Conservation (phyloP, 2,113 vertebrate genomes). For the Oncorhynchus masou region DNA sequence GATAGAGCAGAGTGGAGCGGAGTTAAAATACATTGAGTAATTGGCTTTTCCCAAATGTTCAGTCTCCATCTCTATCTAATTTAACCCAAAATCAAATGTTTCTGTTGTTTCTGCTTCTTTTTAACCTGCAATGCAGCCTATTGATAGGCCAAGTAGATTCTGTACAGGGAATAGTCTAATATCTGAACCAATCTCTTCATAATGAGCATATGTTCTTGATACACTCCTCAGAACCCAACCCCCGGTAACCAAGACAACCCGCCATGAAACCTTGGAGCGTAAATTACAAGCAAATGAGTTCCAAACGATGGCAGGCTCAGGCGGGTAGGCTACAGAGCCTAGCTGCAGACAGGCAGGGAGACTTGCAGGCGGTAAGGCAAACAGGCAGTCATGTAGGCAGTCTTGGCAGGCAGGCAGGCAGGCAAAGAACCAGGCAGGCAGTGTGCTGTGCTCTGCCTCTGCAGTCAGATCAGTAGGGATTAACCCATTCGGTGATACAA, state of each 20-base stretch:
- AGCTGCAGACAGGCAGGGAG: neutral
- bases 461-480: slow-evolving; percentile 25
- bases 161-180: neutral
- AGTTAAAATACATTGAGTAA: neutral
- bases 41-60: neutral
- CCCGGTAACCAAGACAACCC: slow-evolving; percentile 16
- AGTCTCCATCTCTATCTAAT: neutral
- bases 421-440: neutral
- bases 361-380: neutral
- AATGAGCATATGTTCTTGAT: slow-evolving; percentile 26
- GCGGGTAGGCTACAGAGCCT: too few species aligned
- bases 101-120: neutral
- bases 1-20: neutral
- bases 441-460: too few species aligned
- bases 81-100: neutral
- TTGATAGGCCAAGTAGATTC: neutral
- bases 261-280: slow-evolving; percentile 1
- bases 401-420: neutral
- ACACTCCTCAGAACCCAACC: neutral
- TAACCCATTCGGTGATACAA: slow-evolving; percentile 22
- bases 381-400: neutral
- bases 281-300: slow-evolving; percentile 11
- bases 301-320: neutral
- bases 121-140: neutral
- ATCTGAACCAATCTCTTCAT: neutral